Percentiles rank a stretch among this genome's conserved stretches.
phyloP scores from a whole-genome alignment of 2,888 invertebrate species.

The Aspidapion aeneum region DNA sequence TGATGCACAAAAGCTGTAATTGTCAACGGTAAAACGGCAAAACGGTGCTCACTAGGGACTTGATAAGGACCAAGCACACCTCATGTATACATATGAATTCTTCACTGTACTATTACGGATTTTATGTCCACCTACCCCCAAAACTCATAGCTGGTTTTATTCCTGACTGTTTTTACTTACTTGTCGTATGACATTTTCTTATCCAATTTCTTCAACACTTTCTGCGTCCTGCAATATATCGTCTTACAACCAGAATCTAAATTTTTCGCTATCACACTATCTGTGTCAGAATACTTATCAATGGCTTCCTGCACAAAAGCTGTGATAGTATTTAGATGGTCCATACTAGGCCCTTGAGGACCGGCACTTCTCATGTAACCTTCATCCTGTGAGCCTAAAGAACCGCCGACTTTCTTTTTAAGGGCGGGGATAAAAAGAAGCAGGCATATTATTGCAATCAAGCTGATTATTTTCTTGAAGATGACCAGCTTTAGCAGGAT shows the following conservation, averaged over 20 bases:
- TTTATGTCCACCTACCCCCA: too few relatives aligned
- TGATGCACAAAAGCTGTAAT: constrained; percentile 12
- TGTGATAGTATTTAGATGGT: constrained; percentile 14
- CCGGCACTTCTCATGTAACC: constrained; percentile 1
- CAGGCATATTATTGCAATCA: constrained; percentile 72
- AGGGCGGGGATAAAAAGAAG: constrained; percentile 66
- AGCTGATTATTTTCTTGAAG: constrained; percentile 79
- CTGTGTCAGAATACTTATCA: constrained; percentile 10
- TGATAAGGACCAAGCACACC: too few relatives aligned
- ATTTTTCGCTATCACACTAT: too few relatives aligned
- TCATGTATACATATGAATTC: too few relatives aligned
- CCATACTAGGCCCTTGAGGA: not conserved
- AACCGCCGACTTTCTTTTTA: constrained; percentile 32
- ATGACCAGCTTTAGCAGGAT: constrained; percentile 71
- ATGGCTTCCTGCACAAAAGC: constrained; percentile 15
- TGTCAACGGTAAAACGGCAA: too few relatives aligned
- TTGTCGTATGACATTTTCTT: constrained; percentile 16
- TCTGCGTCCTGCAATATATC: constrained; percentile 14
- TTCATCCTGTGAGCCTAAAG: constrained; percentile 4
- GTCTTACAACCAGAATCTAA: too few relatives aligned
- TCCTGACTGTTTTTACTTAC: too few relatives aligned
- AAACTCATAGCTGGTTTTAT: too few relatives aligned
- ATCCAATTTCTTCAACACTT: constrained; percentile 10
- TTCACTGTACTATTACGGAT: too few relatives aligned
- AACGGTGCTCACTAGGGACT: constrained; percentile 7